Evolutionary conservation across 2,797 vertebrate species (phyloP).

Genomic region (Adrianichthys oophorus): DNA sequence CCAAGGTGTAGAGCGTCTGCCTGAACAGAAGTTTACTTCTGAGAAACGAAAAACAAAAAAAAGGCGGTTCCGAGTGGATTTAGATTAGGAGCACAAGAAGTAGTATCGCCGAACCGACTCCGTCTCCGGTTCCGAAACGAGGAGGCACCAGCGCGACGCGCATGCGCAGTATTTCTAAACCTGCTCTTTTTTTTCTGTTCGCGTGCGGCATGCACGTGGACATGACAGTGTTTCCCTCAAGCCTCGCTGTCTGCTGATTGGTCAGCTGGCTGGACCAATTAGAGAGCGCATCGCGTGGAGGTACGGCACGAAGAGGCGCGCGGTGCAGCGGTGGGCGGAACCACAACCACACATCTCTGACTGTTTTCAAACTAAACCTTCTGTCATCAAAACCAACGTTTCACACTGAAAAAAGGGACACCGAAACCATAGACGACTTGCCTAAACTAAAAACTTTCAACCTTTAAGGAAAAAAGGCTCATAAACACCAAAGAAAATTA

Average conservation of each 20-base stretch:
- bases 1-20: constrained; percentile 32
- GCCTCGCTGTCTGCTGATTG: constrained; percentile 57
- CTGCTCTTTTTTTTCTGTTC: constrained; percentile 18
- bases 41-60: not conserved
- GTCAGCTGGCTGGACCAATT: constrained; percentile 60
- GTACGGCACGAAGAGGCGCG: not conserved
- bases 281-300: not conserved
- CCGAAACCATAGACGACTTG: no score
- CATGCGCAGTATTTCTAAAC: no score
- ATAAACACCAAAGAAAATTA: no score
- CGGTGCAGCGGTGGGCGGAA: not conserved
- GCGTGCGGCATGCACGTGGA: constrained; percentile 76
- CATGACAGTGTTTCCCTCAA: constrained; percentile 53
- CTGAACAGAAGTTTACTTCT: constrained; percentile 31
- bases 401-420: no score
- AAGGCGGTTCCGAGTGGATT: not conserved
- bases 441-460: no score
- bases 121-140: no score
- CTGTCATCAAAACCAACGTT: no score
- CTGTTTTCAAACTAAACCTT: no score
- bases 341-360: no score
- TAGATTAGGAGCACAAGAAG: not conserved
- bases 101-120: not conserved
- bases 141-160: no score
- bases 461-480: no score